Evolutionary conservation across 1,140 invertebrate genomes (phyloP).

Genomic region (Pseudomyrmex flavicornis): DNA sequence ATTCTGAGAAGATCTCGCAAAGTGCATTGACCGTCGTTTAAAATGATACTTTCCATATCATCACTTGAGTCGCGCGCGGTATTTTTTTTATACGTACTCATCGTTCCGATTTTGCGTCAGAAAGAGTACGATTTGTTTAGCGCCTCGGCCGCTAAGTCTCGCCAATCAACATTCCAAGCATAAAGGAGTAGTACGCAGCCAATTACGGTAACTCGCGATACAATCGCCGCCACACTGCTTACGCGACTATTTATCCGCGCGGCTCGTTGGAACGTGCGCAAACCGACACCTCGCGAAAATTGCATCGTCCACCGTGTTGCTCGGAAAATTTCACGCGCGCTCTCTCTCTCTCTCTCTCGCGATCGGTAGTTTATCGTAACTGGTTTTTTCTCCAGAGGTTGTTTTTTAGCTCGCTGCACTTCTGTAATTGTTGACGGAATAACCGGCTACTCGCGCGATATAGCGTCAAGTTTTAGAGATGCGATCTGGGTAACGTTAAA

Average conservation of each 20-base stretch:
- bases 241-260: constrained; percentile 75
- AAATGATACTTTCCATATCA: constrained; percentile 54
- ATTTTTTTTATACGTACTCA: constrained; percentile 73
- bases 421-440: constrained; percentile 44
- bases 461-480: constrained; percentile 42
- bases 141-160: constrained; percentile 72
- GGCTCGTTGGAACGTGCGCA: constrained; percentile 16
- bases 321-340: constrained; percentile 17
- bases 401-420: constrained; percentile 10
- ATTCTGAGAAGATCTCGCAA: not conserved
- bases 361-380: constrained; percentile 37
- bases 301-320: constrained; percentile 3
- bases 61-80: not conserved
- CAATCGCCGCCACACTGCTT: constrained; percentile 67
- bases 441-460: constrained; percentile 18
- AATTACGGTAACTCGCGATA: constrained; percentile 78
- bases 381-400: not conserved
- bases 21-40: constrained; percentile 37
- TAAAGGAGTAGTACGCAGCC: constrained; percentile 74
- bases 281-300: constrained; percentile 31
- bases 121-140: constrained; percentile 72
- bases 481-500: constrained; percentile 32
- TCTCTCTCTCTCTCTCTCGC: not conserved
- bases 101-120: constrained; percentile 57
- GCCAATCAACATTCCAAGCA: constrained; percentile 81